Evolutionary conservation across 2,888 invertebrate genomes (phyloP), one percentile per base, ranked within the genome.

Genomic region (Callinectes sapidus): DNA sequence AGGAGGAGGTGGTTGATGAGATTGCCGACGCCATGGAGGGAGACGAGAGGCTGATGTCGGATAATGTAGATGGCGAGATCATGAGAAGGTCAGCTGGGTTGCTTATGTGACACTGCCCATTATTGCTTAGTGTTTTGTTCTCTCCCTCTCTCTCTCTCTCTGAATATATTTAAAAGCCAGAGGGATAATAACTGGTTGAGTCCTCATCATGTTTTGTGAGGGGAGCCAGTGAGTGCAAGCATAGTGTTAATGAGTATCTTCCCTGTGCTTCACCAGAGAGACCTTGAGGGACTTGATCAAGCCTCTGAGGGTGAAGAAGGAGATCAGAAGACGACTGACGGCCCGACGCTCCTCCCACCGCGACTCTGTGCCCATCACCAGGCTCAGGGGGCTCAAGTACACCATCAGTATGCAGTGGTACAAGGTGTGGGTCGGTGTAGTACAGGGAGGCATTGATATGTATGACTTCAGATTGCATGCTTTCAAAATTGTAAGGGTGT

Each of bases 261-360:
- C 28, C 32, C 89, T 32, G 54, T 13, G 14, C 42, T 90, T 90
- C 39, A 32, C 61, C 95, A 97, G 97, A 95, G 97, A 97, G 95
- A 97, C 97, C 0, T 95, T 97, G 77, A 96, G 97, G 87, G 97
- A 97, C 93, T 96, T 97, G 95, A 97, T 97, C 0, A 97, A 97
- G 95, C 96, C 97, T 86, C 95, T 98, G 92, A 97, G 97, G 1
- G 96, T 97, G 95, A 97, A 97, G 95, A 96, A 97, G 94, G 96
- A 96, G 87, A 97, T 97, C 0, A 97, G 97, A 95, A 96, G 96
- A 71, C 97, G 97, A 95, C 95, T 97, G 66, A 96, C 96, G 39
- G 95, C 95, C 94, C 91, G 91, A 14, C 87, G 93, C n/a, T 89
- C 90, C 81, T 93, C 92, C 87, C 89, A 91, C 6, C 88, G 89